phyloP scores from a whole-genome alignment of 2,113 vertebrate genomes.

The Emydocephalus ijimae region DNA sequence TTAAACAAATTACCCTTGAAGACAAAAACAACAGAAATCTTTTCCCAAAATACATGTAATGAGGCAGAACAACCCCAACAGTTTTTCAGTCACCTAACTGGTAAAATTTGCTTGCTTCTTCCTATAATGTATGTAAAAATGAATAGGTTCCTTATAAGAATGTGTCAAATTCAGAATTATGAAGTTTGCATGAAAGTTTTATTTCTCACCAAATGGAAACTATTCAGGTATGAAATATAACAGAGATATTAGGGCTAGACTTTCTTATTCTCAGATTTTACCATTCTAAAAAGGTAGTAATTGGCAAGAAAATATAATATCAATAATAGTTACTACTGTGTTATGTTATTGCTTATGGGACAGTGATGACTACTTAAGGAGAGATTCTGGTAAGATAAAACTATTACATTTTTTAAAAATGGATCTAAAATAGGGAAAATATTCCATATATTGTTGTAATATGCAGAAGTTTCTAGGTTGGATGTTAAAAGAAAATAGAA shows the following conservation, averaged over 20 bases:
- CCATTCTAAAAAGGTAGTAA: background rate
- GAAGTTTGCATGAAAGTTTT: background rate
- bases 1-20: slow-evolving; percentile 4
- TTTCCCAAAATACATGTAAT: background rate
- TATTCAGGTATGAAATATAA: background rate
- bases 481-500: background rate
- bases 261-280: background rate
- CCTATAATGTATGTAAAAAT: background rate
- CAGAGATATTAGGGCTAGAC: background rate
- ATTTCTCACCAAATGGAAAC: background rate
- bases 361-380: background rate
- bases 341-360: background rate
- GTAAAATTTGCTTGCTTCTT: background rate
- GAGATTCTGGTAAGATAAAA: background rate
- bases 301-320: background rate
- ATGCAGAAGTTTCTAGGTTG: background rate
- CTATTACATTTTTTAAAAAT: background rate
- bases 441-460: background rate
- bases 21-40: background rate
- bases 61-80: background rate
- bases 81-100: background rate
- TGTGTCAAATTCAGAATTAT: background rate
- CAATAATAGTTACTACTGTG: background rate
- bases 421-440: background rate
- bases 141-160: background rate